Percentiles rank a stretch among this genome's conserved stretches.
Conservation (phyloP, 92 coral and sea anemone species). For the Meandrina meandrites region DNA sequence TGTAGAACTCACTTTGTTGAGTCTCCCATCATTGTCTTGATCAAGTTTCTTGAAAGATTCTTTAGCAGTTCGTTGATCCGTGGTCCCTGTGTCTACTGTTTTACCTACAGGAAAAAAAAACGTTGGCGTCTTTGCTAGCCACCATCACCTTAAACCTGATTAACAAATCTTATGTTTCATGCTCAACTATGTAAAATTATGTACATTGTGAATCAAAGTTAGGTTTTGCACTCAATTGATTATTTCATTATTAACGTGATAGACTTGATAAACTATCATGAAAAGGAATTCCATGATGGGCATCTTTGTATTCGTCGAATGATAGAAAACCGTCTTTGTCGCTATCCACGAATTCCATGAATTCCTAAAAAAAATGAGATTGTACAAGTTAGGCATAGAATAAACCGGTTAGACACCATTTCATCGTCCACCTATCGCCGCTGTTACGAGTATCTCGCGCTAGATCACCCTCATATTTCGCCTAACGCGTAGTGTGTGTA, state of each 20-base stretch:
- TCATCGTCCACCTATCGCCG: too few species aligned
- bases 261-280: background rate
- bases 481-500: too few species aligned
- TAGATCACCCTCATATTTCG: too few species aligned
- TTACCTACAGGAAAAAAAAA: conserved; percentile 5
- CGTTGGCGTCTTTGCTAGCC: background rate
- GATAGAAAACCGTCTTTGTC: conserved; percentile 64
- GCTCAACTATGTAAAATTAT: background rate
- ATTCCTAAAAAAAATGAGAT: conserved; percentile 39
- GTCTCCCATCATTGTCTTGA: conserved; percentile 43
- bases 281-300: background rate
- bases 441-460: too few species aligned
- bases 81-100: background rate
- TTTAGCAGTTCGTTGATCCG: background rate
- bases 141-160: background rate
- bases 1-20: conserved; percentile 32
- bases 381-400: background rate
- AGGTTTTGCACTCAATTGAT: background rate
- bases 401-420: too few species aligned
- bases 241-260: too few species aligned
- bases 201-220: too few species aligned
- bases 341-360: conserved; percentile 49
- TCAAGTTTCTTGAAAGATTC: conserved; percentile 48
- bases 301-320: conserved; percentile 70
- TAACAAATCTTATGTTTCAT: background rate